Conservation (phyloP, 1,140 invertebrate species). For the Wiebesia pumilae region DNA sequence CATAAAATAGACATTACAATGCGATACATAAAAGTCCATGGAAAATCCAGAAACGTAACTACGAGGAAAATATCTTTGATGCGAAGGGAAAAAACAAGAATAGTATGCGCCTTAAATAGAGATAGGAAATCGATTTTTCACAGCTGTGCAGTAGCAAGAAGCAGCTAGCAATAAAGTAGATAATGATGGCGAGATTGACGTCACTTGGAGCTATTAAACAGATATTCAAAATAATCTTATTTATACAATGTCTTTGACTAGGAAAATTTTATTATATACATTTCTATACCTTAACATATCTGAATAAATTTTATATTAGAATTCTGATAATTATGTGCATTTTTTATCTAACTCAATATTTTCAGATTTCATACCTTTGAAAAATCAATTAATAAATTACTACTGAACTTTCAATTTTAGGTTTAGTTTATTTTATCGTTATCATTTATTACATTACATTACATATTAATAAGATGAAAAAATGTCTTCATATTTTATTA, state of each 20-base stretch:
- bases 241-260: neutral
- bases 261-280: too few relatives aligned
- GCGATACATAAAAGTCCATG: conserved; percentile 24
- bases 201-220: neutral
- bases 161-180: neutral
- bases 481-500: too few relatives aligned
- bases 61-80: neutral
- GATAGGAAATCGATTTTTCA: neutral
- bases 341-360: too few relatives aligned
- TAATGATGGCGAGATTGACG: neutral
- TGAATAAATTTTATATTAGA: too few relatives aligned
- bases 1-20: conserved; percentile 41
- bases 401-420: too few relatives aligned
- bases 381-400: too few relatives aligned
- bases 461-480: too few relatives aligned
- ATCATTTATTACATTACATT: too few relatives aligned
- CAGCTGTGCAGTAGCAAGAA: neutral
- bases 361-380: too few relatives aligned
- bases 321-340: too few relatives aligned
- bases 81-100: neutral
- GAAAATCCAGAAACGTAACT: neutral
- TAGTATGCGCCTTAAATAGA: neutral
- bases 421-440: too few relatives aligned
- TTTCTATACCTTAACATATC: too few relatives aligned
- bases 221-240: neutral